Percentiles rank a stretch among this genome's conserved stretches.
phyloP scores from a whole-genome alignment of 2,797 vertebrate genomes.

The Rallus crepitans region DNA sequence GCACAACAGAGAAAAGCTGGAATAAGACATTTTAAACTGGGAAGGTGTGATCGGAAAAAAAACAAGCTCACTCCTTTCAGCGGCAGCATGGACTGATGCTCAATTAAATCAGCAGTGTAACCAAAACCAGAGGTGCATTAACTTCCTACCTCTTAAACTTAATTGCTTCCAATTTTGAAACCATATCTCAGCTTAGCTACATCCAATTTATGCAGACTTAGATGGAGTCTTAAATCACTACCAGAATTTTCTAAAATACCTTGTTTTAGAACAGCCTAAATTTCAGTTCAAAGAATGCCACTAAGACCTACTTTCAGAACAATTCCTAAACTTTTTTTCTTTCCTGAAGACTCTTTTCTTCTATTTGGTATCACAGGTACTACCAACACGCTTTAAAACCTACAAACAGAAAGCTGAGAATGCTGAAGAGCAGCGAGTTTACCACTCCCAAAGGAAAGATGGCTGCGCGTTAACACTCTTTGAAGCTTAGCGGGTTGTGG shows the following conservation, averaged over 20 bases:
- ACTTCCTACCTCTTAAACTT: not conserved
- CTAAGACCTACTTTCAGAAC: not conserved
- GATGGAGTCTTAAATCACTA: not conserved
- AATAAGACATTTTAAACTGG: not conserved
- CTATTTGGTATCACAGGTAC: not conserved
- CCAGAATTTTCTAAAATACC: not conserved
- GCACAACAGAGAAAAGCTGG: not conserved
- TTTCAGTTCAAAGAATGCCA: not conserved
- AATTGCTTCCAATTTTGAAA: not conserved
- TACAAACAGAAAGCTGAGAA: not conserved
- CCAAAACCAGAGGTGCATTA: not conserved
- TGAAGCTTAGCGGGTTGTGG: not conserved
- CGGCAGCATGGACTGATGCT: rapidly evolving
- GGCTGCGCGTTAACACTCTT: not conserved
- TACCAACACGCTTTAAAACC: not conserved
- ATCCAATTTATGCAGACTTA: not conserved
- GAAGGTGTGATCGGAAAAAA: not conserved
- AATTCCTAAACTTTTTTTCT: not conserved
- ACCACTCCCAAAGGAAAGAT: not conserved
- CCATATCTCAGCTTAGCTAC: not conserved
- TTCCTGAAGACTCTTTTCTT: not conserved
- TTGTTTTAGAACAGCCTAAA: not conserved
- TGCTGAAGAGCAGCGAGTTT: not conserved
- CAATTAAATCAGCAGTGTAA: not conserved
- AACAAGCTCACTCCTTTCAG: not conserved